Evolutionary conservation across 2,797 vertebrate species (phyloP).

Genomic region (Takifugu ocellatus): DNA sequence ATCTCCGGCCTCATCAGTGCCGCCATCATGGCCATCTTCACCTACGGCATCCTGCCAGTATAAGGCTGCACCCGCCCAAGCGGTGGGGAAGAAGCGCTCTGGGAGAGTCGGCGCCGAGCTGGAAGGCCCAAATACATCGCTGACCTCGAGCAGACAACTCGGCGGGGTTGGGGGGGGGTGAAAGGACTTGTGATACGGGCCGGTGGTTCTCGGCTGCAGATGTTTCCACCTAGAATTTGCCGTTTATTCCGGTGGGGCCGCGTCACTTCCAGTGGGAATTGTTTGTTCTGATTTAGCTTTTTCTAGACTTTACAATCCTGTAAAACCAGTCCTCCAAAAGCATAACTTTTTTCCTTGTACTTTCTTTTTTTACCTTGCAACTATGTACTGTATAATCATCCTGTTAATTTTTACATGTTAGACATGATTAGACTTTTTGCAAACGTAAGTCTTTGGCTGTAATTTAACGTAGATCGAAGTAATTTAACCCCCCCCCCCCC

Average conservation of each 20-base stretch:
- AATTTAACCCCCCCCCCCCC: slow-evolving; percentile 34
- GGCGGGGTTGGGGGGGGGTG: slow-evolving; percentile 27
- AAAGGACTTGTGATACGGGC: slow-evolving; percentile 45
- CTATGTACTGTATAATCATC: slow-evolving; percentile 49
- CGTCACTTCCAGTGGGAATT: slow-evolving; percentile 44
- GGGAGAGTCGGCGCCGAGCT: slow-evolving; percentile 25
- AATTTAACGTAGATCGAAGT: slow-evolving; percentile 46
- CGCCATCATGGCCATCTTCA: slow-evolving; percentile 92
- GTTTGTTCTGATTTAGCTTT: slow-evolving; percentile 40
- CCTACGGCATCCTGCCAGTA: slow-evolving; percentile 65
- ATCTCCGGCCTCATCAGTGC: slow-evolving; percentile 95
- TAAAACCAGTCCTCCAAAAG: slow-evolving; percentile 52
- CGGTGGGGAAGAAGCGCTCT: slow-evolving; percentile 30
- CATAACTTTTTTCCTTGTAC: slow-evolving; percentile 24
- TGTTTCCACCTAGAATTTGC: slow-evolving; percentile 47
- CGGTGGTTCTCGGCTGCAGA: slow-evolving; percentile 56
- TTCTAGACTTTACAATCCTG: slow-evolving; percentile 58
- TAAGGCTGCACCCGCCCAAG: slow-evolving; percentile 11
- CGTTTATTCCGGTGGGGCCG: slow-evolving; percentile 41
- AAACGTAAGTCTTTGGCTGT: slow-evolving; percentile 44
- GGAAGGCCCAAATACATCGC: slow-evolving; percentile 50
- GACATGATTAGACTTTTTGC: slow-evolving; percentile 47
- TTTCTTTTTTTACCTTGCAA: slow-evolving; percentile 52
- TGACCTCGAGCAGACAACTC: slow-evolving; percentile 52
- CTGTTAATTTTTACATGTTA: slow-evolving; percentile 43